phyloP scores from a whole-genome alignment of 1,140 invertebrate species.

The Ostrea denselamellosa region DNA sequence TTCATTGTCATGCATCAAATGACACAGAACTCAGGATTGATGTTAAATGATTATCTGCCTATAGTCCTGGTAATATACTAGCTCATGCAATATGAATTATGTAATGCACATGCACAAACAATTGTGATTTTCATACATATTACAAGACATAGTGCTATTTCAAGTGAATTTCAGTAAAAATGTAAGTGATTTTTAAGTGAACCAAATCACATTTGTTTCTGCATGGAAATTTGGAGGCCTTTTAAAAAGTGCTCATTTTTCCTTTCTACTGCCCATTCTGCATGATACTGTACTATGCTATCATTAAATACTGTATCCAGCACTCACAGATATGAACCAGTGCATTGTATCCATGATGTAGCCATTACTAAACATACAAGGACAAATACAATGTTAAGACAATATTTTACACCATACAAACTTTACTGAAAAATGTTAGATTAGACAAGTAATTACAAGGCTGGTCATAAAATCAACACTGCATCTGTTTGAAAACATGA shows the following conservation, averaged over 20 bases:
- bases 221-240: background rate
- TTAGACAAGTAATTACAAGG: background rate
- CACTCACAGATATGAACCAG: background rate
- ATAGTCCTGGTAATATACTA: background rate
- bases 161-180: conserved; percentile 15
- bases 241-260: background rate
- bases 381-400: background rate
- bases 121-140: background rate
- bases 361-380: background rate
- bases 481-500: background rate
- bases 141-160: background rate
- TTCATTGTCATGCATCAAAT: background rate
- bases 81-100: background rate
- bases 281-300: background rate
- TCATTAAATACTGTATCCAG: background rate
- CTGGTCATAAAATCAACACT: background rate
- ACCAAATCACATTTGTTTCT: background rate
- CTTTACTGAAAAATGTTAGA: conserved; percentile 20
- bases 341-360: conserved; percentile 8
- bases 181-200: conserved; percentile 3
- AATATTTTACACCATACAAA: conserved; percentile 3
- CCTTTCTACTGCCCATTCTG: background rate
- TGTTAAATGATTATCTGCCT: background rate
- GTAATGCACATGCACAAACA: conserved; percentile 9
- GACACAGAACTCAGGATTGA: background rate